A percentile compares a stretch with the other conserved stretches of the same genome.
phyloP scores from a whole-genome alignment of 2,797 vertebrate genomes.

The Echiichthys vipera region DNA sequence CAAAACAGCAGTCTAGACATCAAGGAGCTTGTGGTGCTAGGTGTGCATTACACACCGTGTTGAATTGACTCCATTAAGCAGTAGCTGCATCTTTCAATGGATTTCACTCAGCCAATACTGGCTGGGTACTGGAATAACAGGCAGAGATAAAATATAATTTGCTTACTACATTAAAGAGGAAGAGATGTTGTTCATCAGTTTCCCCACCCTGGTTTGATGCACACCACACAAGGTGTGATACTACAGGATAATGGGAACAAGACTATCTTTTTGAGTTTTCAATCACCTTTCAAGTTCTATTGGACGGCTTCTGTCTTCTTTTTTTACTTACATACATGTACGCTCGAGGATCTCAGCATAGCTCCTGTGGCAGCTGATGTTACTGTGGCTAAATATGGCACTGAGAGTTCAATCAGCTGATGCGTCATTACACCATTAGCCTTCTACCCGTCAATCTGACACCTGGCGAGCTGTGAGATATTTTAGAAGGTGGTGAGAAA shows the following conservation, averaged over 20 bases:
- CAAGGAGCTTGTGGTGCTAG: slow-evolving; percentile 1
- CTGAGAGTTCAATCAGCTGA: slow-evolving; percentile 4
- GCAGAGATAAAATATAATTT: slow-evolving; percentile 3
- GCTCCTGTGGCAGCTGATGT: slow-evolving; percentile 32
- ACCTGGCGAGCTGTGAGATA: slow-evolving; percentile 31
- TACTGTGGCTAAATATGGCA: slow-evolving; percentile 37
- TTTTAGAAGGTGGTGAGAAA: slow-evolving; percentile 42
- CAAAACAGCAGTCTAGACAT: background rate
- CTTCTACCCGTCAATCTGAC: slow-evolving; percentile 40
- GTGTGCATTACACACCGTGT: slow-evolving; percentile 20
- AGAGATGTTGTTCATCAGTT: slow-evolving; percentile 5
- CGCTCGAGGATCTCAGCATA: background rate
- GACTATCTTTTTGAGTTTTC: background rate
- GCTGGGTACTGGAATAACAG: slow-evolving; percentile 39
- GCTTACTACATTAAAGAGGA: slow-evolving; percentile 10
- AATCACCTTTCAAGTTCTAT: slow-evolving; percentile 21
- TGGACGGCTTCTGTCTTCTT: background rate
- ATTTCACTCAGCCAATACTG: slow-evolving; percentile 58
- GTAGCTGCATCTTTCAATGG: slow-evolving; percentile 44
- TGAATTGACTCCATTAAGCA: slow-evolving; percentile 56
- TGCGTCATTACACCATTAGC: slow-evolving; percentile 38
- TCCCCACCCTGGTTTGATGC: background rate
- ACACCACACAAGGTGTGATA: slow-evolving; percentile 10
- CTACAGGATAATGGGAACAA: slow-evolving; percentile 1
- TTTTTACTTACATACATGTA: background rate